These are phyloP conservation scores for Syrphus vitripennis DNA, from an alignment of 2,888 invertebrate genomes.

Conservation along the genomic window DNA sequence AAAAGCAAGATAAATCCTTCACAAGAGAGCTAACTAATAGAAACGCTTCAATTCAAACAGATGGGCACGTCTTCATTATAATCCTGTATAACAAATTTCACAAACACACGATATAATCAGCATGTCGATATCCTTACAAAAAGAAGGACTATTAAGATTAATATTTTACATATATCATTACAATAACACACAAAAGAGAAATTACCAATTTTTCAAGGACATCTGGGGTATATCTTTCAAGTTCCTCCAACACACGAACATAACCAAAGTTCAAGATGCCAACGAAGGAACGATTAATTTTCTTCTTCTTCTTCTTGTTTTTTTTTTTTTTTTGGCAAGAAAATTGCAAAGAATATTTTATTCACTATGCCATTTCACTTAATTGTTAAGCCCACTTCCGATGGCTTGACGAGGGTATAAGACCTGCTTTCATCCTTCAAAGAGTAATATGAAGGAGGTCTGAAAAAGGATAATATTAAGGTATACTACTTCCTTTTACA, in stretches of 20 bases:
- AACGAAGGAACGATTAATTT: conserved; percentile 43
- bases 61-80: conserved; percentile 57
- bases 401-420: conserved; percentile 16
- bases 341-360: conserved; percentile 47
- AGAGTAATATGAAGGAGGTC: neutral
- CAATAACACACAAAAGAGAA: conserved; percentile 33
- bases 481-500: neutral
- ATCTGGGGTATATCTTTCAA: conserved; percentile 12
- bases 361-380: conserved; percentile 64
- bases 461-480: conserved; percentile 6
- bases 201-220: conserved; percentile 55
- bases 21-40: conserved; percentile 55
- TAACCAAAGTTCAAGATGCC: neutral
- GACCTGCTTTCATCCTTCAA: neutral
- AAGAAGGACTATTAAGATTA: conserved; percentile 37
- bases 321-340: conserved; percentile 19
- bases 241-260: neutral
- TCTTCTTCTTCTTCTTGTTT: conserved; percentile 1
- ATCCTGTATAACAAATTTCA: neutral
- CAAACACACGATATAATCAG: neutral
- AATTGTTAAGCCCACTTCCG: conserved; percentile 61
- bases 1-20: conserved; percentile 29
- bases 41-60: conserved; percentile 41
- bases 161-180: conserved; percentile 60
- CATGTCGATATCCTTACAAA: conserved; percentile 9